Conservation (phyloP, 2,797 vertebrate species). For the Malacoraja senta region DNA sequence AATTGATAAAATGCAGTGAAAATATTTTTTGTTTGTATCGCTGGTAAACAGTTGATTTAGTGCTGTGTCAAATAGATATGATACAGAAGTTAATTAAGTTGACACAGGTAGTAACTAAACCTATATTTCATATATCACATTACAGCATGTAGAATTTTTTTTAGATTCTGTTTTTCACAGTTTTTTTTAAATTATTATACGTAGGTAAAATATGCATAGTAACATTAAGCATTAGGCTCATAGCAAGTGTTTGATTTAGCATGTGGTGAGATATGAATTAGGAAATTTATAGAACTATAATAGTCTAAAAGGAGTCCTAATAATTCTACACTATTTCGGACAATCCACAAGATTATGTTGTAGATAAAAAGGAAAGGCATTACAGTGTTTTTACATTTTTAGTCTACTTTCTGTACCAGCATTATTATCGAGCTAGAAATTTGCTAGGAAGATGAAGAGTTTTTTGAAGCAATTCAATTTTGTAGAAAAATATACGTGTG, state of each 20-base stretch:
- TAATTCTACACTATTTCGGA: not conserved
- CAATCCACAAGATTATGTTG: not conserved
- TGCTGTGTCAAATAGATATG: not conserved
- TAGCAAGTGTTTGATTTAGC: not conserved
- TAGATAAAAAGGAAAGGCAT: not conserved
- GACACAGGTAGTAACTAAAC: not conserved
- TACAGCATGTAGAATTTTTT: not conserved
- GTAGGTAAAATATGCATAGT: not conserved
- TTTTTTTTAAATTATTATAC: not conserved
- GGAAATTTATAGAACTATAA: not conserved
- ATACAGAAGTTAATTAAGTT: slow-evolving; percentile 26
- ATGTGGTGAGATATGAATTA: slow-evolving; percentile 1
- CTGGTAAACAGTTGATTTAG: not conserved
- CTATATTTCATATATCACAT: slow-evolving; percentile 6
- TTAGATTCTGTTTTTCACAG: not conserved
- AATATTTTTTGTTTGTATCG: not conserved
- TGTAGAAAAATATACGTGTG: not conserved
- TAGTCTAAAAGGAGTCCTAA: not conserved
- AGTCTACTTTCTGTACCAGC: not conserved
- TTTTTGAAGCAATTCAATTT: not conserved
- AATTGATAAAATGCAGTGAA: not conserved
- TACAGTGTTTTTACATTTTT: not conserved
- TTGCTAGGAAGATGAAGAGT: not conserved
- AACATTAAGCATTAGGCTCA: not conserved
- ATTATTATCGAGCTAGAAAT: not conserved